Conservation (phyloP, 2,888 invertebrate species). For the Tetranychus piercei region DNA sequence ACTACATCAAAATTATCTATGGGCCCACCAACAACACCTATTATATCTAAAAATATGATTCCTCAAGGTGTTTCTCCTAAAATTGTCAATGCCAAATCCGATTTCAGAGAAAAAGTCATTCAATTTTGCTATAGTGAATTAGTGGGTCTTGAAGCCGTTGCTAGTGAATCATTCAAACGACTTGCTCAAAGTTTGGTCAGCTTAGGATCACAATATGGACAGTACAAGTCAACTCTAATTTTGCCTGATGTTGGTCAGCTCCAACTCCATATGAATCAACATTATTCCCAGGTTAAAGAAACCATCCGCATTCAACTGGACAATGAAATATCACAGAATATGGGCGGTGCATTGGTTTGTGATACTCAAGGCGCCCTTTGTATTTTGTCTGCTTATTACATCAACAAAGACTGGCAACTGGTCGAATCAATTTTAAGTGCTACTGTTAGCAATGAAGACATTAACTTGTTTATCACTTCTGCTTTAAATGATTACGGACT, state of each 20-base stretch:
- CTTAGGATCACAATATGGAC: constrained; percentile 15
- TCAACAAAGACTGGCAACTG: constrained; percentile 18
- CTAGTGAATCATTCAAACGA: constrained; percentile 17
- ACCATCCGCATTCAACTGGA: constrained; percentile 12
- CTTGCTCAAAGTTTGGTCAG: constrained; percentile 15
- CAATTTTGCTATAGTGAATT: constrained; percentile 20
- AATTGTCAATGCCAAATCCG: constrained; percentile 15
- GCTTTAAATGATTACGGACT: constrained; percentile 18
- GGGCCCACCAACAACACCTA: not conserved
- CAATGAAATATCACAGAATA: constrained; percentile 12
- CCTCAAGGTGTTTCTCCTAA: not conserved
- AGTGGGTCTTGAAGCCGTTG: constrained; percentile 14
- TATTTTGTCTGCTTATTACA: constrained; percentile 20
- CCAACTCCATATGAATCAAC: constrained; percentile 11
- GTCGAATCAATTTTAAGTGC: constrained; percentile 18
- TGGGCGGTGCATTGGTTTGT: constrained; percentile 20
- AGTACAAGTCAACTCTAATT: not conserved
- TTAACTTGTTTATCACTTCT: constrained; percentile 16
- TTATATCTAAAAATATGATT: not conserved
- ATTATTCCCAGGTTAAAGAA: constrained; percentile 12
- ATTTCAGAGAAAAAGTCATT: constrained; percentile 16
- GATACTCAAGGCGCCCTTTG: constrained; percentile 20
- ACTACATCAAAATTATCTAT: not conserved
- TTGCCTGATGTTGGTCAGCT: constrained; percentile 16
- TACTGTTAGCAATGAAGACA: constrained; percentile 12